A percentile compares a stretch with the other conserved stretches of the same genome.
These are phyloP conservation scores for Disparrhopalites patrizii DNA, from an alignment of 2,888 invertebrate species.

Conservation along the genomic window DNA sequence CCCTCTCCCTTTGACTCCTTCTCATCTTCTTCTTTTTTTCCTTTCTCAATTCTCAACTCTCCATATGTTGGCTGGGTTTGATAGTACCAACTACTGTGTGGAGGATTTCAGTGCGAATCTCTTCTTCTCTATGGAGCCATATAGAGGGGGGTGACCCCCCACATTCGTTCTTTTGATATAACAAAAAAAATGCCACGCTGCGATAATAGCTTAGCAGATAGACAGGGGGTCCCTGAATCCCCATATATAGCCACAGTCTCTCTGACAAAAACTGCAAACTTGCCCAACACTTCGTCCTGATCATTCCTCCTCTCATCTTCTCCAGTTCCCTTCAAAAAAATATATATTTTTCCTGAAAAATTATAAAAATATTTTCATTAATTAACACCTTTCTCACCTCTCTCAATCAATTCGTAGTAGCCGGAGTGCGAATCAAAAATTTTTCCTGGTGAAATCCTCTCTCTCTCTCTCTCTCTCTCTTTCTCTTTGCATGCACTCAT, in stretches of 20 bases:
- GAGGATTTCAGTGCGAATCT: slow-evolving; percentile 49
- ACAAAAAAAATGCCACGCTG: slow-evolving; percentile 49
- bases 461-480: no score
- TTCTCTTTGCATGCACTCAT: no score
- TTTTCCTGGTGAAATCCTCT: no score
- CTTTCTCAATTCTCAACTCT: slow-evolving; percentile 24
- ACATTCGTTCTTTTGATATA: slow-evolving; percentile 49
- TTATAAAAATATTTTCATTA: slow-evolving; percentile 21
- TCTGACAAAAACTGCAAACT: slow-evolving; percentile 49
- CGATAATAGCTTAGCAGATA: slow-evolving; percentile 49
- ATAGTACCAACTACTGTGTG: slow-evolving; percentile 49
- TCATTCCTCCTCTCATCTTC: slow-evolving; percentile 41
- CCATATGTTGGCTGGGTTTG: slow-evolving; percentile 34
- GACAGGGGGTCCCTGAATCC: slow-evolving; percentile 49
- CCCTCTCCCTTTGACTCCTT: slow-evolving; percentile 5
- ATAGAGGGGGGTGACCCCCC: slow-evolving; percentile 48
- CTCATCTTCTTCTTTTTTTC: slow-evolving; percentile 15
- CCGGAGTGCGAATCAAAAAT: no score
- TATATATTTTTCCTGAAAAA: slow-evolving; percentile 16
- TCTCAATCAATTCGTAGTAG: neutral
- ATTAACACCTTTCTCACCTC: slow-evolving; percentile 15
- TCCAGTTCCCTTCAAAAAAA: slow-evolving; percentile 10
- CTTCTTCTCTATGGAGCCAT: slow-evolving; percentile 36
- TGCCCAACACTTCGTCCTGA: slow-evolving; percentile 49
- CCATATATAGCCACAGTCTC: slow-evolving; percentile 49